Evolutionary conservation across 37 sponge, comb jelly and placozoan species (phyloP), one percentile per base, ranked within the genome.

Genomic region (Ephydatia muelleri): DNA sequence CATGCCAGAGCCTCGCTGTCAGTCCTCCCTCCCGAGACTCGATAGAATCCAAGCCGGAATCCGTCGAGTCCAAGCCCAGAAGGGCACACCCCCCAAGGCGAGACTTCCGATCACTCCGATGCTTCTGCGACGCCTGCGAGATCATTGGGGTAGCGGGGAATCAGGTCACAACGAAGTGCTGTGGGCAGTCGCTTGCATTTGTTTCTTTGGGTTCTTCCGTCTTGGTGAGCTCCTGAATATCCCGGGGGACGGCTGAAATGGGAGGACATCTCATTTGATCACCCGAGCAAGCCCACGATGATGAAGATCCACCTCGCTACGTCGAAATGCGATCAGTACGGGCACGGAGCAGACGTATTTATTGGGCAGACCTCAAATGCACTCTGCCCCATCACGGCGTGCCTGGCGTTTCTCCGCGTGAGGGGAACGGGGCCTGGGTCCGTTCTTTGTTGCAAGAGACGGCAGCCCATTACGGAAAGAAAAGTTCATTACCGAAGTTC

Each of bases 91-190:
- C 6, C 65, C n/a, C n/a, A n/a, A n/a, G n/a, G n/a, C n/a, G 4
- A 30, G 78, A 0, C 83, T 91, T 16, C 91, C 88, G 0, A 83
- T 87, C 39, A 86, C 88, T 16, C 84, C 88, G 0, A 47, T 34
- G 1, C 78, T 87, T 25, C 49, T 86, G 12, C 4, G 75, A n/a
- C 0, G 39, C 38, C 5, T 84, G 2, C 1, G 66, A 40, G 69
- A 71, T 31, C 34, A 29, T 32, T 70, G 72, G 72, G 27, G 9
- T 32, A 29, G 32, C 12, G 5, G 14, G 19, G 13, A 8, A 13
- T 32, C 72, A 70, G 14, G 31, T 13, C 8, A 11, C 9, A 32
- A 70, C 72, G 31, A n/a, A n/a, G n/a, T n/a, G n/a, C n/a, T n/a
- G n/a, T n/a, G n/a, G n/a, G n/a, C n/a, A n/a, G n/a, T n/a, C n/a